Percentiles rank a stretch among this genome's conserved stretches.
These are phyloP conservation scores for Sebastes cheni DNA, from an alignment of 2,797 vertebrate species.

Conservation along the genomic window DNA sequence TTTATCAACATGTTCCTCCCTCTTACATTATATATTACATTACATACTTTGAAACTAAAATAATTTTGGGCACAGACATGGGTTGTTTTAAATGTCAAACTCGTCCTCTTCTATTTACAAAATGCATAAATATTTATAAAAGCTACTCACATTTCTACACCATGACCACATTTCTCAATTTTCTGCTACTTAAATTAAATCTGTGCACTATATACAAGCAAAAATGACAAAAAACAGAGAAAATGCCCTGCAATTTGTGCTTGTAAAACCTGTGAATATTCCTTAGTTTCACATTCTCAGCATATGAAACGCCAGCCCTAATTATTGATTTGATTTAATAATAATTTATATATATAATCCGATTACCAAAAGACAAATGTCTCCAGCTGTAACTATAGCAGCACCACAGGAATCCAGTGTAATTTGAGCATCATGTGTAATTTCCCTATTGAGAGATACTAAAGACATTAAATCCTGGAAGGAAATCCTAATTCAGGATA, in stretches of 20 bases:
- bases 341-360: background rate
- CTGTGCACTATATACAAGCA: background rate
- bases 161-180: background rate
- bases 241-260: background rate
- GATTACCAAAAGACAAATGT: background rate
- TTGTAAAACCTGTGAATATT: background rate
- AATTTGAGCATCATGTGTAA: background rate
- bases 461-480: background rate
- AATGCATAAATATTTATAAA: background rate
- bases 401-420: background rate
- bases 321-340: background rate
- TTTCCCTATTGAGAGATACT: background rate
- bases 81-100: background rate
- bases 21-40: too few relatives aligned
- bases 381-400: background rate
- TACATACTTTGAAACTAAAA: background rate
- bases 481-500: constrained; percentile 3
- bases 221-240: too few relatives aligned
- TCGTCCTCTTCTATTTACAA: background rate
- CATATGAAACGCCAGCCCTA: background rate
- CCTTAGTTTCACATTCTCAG: background rate
- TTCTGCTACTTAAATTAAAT: background rate
- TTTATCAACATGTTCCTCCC: background rate
- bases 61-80: background rate
- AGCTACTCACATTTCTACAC: background rate